These are phyloP conservation scores for Apamea crenata DNA, from an alignment of 2,888 invertebrate species.

Conservation along the genomic window DNA sequence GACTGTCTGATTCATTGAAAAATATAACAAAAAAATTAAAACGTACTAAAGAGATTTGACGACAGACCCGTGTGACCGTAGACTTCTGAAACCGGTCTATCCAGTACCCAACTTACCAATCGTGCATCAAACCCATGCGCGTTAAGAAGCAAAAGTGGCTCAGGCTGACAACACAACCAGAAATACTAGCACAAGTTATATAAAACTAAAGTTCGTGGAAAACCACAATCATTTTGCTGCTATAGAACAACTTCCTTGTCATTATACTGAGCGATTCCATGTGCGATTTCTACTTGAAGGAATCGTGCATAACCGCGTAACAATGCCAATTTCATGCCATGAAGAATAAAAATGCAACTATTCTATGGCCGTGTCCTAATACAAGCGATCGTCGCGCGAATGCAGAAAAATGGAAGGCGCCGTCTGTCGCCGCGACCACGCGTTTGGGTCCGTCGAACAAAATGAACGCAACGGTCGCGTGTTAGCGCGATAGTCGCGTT, in stretches of 20 bases:
- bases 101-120: background rate
- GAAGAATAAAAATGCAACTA: background rate
- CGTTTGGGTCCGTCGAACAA: background rate
- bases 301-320: background rate
- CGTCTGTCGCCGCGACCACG: background rate
- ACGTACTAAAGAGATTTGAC: background rate
- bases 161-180: background rate
- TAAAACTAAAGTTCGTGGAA: constrained; percentile 4
- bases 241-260: constrained; percentile 32
- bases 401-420: background rate
- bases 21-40: background rate
- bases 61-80: background rate
- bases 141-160: constrained; percentile 25
- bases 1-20: background rate
- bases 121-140: background rate
- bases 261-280: background rate
- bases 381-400: background rate
- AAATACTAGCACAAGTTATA: constrained; percentile 16
- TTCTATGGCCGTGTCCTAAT: background rate
- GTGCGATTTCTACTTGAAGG: background rate
- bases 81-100: background rate
- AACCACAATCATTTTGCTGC: constrained; percentile 9
- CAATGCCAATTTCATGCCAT: background rate
- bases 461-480: background rate
- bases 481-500: background rate